Percentiles rank a stretch among this genome's conserved stretches.
These are phyloP conservation scores for Epsilonema sp. DNA, from an alignment of 2,888 invertebrate species.

Conservation along the genomic window DNA sequence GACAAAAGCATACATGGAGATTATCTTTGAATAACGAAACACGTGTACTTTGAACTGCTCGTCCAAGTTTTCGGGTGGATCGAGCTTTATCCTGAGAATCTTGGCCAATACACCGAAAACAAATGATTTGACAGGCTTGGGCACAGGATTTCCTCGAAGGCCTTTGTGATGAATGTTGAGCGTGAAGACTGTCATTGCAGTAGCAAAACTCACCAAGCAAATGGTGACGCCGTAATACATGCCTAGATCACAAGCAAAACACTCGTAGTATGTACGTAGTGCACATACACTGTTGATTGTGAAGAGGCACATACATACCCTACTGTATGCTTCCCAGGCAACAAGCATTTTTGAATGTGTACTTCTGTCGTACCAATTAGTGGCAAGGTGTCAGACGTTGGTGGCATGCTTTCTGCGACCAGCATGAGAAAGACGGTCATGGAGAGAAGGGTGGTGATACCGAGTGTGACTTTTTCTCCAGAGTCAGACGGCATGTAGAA, in stretches of 20 bases:
- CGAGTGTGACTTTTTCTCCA: slow-evolving; percentile 60
- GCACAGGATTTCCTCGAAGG: slow-evolving; percentile 21
- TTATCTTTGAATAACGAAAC: too few relatives aligned
- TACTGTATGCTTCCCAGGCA: too few relatives aligned
- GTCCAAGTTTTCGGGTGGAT: slow-evolving; percentile 1
- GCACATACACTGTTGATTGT: too few relatives aligned
- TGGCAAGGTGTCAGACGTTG: slow-evolving; percentile 58
- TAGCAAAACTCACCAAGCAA: slow-evolving; percentile 36
- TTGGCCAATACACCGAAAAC: slow-evolving; percentile 19
- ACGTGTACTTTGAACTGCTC: background rate
- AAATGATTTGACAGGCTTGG: slow-evolving; percentile 18
- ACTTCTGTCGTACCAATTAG: slow-evolving; percentile 66
- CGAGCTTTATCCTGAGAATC: slow-evolving; percentile 18
- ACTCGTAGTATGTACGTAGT: background rate
- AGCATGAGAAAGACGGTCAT: slow-evolving; percentile 76
- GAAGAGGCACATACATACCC: too few relatives aligned
- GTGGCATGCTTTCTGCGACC: slow-evolving; percentile 60
- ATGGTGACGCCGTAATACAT: slow-evolving; percentile 42
- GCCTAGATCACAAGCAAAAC: slow-evolving; percentile 26
- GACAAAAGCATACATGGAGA: too few relatives aligned
- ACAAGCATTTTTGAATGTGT: too few relatives aligned
- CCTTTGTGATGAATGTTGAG: slow-evolving; percentile 48
- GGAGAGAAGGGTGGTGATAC: slow-evolving; percentile 62
- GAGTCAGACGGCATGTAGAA: slow-evolving; percentile 72
- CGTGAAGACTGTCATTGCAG: slow-evolving; percentile 51